These are phyloP conservation scores for Mionectes macconnelli DNA, from an alignment of 2,113 vertebrate genomes.

Conservation along the genomic window DNA sequence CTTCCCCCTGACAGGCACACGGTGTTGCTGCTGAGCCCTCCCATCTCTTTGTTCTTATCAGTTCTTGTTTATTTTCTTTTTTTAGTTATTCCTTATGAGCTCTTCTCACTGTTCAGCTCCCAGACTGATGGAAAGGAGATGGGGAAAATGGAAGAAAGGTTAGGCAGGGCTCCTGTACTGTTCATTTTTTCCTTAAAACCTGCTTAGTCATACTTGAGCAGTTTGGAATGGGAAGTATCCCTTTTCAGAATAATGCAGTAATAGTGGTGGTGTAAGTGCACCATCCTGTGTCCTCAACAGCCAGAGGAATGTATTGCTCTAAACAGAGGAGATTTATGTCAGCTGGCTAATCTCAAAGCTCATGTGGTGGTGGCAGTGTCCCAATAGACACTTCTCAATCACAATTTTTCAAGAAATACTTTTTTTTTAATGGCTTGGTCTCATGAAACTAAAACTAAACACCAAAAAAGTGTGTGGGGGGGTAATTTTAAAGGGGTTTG, in stretches of 20 bases:
- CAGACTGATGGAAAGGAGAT: neutral
- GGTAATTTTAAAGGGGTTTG: neutral
- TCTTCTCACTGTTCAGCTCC: neutral
- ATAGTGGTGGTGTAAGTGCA: neutral
- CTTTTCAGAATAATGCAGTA: neutral
- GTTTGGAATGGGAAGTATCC: neutral
- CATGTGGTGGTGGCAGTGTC: neutral
- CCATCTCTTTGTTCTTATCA: neutral
- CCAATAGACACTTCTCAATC: neutral
- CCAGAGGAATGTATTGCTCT: neutral
- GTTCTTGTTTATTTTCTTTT: neutral
- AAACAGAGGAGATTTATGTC: neutral
- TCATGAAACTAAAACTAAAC: neutral
- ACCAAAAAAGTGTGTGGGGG: accelerated
- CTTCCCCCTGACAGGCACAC: neutral
- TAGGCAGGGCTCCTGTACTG: neutral
- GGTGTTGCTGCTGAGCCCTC: neutral
- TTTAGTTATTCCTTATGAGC: neutral
- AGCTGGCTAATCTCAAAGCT: neutral
- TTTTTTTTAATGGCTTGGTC: neutral
- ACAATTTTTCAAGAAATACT: neutral
- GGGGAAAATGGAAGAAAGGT: neutral
- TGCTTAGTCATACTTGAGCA: neutral
- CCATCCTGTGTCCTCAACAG: neutral
- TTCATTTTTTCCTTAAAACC: neutral